Evolutionary conservation across 2,888 invertebrate species (phyloP), one percentile per base, ranked within the genome.

Genomic region (Sarcophaga caerulescens): DNA sequence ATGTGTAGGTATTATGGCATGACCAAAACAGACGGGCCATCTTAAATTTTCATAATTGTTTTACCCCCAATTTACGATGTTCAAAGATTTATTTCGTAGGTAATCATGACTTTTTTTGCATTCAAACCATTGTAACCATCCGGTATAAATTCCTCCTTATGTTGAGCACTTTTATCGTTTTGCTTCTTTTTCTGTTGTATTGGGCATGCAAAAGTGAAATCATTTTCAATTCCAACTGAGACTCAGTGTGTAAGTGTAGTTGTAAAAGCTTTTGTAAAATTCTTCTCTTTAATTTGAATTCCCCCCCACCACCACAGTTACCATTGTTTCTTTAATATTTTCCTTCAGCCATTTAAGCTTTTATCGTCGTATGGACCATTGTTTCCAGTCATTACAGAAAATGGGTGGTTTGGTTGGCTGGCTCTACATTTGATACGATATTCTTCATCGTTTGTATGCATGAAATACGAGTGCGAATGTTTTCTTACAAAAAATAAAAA

Each of bases 191-290:
- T 3, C 19, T 66, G 35, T 35, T 52, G 52, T 52, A 74, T 62
- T 60, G 73, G 35, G 60, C 62, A 68, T 69, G 74, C 60, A 69
- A 25, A 47, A 69, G 52, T 17, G 17, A 60, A 69, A 74, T 81
- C 45, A n/a, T 45, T 68, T 59, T 59, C 12, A 73, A 10, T 44
- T 10, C 10, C 10, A 19, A 17, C 52, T 21, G 14, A 10, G n/a
- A n/a, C 10, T 44, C n/a, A 11, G 3, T 19, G 44, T 66, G 19
- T 17, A 17, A n/a, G 44, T 19, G n/a, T 66, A 4, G 0, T 44
- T 8, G 35, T 8, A 35, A 2, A 35, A 10, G 35, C 35, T 35
- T 35, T 35, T 35, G 35, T 35, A 35, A 10, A 25, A 35, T 1
- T 35, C 35, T 35, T 35, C 35, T n/a, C 3, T 44, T 71, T n/a